Evolutionary conservation across 2,888 invertebrate species (phyloP).

Genomic region (Corbicula japonica): DNA sequence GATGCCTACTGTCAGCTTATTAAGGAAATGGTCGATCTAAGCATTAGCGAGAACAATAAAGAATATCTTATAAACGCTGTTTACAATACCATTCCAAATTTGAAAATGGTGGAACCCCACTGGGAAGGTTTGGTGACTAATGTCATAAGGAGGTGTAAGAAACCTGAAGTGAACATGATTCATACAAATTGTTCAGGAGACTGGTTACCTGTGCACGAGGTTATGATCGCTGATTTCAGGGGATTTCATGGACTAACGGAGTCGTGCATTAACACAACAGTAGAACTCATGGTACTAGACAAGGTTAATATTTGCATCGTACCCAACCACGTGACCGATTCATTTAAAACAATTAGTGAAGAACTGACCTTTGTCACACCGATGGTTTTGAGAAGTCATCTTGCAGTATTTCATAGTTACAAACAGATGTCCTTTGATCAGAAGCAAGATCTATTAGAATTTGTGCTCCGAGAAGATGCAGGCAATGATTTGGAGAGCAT

Average conservation of each 20-base stretch:
- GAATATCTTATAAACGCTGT: slow-evolving; percentile 1
- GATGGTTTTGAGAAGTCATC: background rate
- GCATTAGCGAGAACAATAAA: background rate
- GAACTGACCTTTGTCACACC: background rate
- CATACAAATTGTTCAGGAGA: background rate
- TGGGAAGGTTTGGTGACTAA: slow-evolving; percentile 29
- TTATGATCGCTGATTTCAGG: background rate
- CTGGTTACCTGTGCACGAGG: background rate
- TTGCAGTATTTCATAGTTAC: no score
- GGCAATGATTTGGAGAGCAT: no score
- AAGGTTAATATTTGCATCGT: background rate
- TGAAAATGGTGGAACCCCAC: slow-evolving; percentile 1
- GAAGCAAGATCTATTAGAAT: no score
- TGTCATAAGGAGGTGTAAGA: slow-evolving; percentile 9
- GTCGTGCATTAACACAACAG: background rate
- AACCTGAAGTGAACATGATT: background rate
- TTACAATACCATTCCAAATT: slow-evolving; percentile 35
- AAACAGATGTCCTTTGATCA: no score
- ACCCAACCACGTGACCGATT: slow-evolving; percentile 2
- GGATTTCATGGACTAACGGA: background rate
- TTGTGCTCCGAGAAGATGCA: no score
- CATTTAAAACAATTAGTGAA: slow-evolving; percentile 1
- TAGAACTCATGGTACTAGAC: slow-evolving; percentile 5
- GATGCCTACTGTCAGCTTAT: slow-evolving; percentile 36
- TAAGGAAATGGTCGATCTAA: slow-evolving; percentile 8